phyloP scores from a whole-genome alignment of 2,113 vertebrate genomes.

The Cheilinus undulatus region DNA sequence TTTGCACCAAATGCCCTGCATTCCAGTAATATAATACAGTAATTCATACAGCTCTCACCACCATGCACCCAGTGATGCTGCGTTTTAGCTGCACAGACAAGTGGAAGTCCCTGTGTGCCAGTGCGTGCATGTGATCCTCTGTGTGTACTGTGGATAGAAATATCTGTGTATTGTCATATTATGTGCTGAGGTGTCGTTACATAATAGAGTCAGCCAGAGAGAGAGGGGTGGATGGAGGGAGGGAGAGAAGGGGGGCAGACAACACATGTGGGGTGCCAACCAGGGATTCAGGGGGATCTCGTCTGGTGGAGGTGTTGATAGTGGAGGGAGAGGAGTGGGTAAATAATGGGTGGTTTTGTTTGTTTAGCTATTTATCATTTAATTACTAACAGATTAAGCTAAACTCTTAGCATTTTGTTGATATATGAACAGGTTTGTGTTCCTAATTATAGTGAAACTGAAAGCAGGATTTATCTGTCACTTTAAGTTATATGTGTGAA shows the following conservation, averaged over 20 bases:
- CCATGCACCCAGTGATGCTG: slow-evolving; percentile 5
- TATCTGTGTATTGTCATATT: slow-evolving; percentile 63
- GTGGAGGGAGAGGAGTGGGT: background rate
- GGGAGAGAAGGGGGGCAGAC: slow-evolving; percentile 1
- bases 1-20: slow-evolving; percentile 37
- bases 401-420: background rate
- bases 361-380: slow-evolving; percentile 9
- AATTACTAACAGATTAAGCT: slow-evolving; percentile 15
- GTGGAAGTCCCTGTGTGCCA: slow-evolving; percentile 20
- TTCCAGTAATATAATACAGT: slow-evolving; percentile 49
- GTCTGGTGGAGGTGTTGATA: background rate
- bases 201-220: slow-evolving; percentile 52
- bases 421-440: background rate
- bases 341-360: slow-evolving; percentile 3
- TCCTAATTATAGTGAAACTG: background rate
- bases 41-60: slow-evolving; percentile 42
- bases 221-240: background rate
- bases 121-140: slow-evolving; percentile 13
- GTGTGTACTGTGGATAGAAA: slow-evolving; percentile 39
- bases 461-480: background rate
- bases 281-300: slow-evolving; percentile 34
- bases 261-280: slow-evolving; percentile 51
- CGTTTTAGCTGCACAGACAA: slow-evolving; percentile 19
- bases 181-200: slow-evolving; percentile 64
- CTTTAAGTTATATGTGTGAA: no score